These are phyloP conservation scores for Teleogryllus oceanicus DNA, from an alignment of 2,888 invertebrate genomes.

Conservation along the genomic window DNA sequence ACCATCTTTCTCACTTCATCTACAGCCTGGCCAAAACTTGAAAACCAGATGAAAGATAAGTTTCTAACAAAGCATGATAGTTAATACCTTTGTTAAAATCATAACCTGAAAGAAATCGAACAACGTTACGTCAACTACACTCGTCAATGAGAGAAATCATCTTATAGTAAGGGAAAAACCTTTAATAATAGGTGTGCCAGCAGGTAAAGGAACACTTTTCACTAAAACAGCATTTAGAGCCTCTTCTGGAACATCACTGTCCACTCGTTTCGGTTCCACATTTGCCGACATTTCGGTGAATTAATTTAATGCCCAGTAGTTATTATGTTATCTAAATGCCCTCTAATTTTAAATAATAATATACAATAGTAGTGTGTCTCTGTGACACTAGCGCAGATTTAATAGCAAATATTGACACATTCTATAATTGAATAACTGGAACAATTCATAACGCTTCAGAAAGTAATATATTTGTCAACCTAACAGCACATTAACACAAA, in stretches of 20 bases:
- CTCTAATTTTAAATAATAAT: no score
- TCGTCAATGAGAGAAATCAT: no score
- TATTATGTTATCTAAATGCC: no score
- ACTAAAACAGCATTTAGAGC: slow-evolving; percentile 70
- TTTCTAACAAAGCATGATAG: slow-evolving; percentile 76
- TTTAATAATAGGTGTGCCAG: slow-evolving; percentile 63
- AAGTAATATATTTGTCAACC: no score
- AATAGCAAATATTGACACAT: no score
- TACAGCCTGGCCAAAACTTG: slow-evolving; percentile 91
- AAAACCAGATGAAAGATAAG: slow-evolving; percentile 83
- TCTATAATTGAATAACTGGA: no score
- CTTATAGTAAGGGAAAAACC: not conserved
- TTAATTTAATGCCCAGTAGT: no score
- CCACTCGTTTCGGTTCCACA: slow-evolving; percentile 20
- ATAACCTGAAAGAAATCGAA: slow-evolving; percentile 61
- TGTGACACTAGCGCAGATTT: no score
- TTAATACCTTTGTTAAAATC: slow-evolving; percentile 89
- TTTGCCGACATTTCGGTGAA: slow-evolving; percentile 24
- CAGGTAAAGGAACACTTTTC: slow-evolving; percentile 64
- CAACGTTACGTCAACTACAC: not conserved
- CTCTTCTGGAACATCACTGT: slow-evolving; percentile 45
- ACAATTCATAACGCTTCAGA: no score
- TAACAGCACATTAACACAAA: no score
- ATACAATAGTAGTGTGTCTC: no score
- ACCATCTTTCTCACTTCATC: slow-evolving; percentile 90